A percentile compares a stretch with the other conserved stretches of the same genome.
Evolutionary conservation across 2,113 vertebrate genomes (phyloP).

Genomic region (Cheilinus undulatus): DNA sequence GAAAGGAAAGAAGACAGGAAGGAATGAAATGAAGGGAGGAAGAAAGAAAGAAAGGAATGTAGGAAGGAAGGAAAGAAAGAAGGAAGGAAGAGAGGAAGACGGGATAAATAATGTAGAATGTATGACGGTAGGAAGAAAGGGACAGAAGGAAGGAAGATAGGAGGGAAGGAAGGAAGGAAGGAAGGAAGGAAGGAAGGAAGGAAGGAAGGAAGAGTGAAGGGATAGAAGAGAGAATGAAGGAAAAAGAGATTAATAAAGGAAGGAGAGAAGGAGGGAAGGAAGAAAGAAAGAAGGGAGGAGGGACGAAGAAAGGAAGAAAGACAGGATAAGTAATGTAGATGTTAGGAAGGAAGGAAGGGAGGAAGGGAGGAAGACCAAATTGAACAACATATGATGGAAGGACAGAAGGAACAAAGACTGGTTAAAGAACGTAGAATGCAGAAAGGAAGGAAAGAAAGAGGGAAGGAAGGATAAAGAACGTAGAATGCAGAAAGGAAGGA

Average conservation of each 20-base stretch:
- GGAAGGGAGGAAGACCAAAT: no score
- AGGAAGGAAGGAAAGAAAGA: slow-evolving; percentile 6
- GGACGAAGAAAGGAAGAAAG: no score
- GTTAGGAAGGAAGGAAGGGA: no score
- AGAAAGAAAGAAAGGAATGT: not conserved
- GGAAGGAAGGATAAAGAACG: no score
- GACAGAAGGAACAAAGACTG: no score
- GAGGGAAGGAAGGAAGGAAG: no score
- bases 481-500: no score
- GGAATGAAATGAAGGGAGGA: slow-evolving; percentile 2
- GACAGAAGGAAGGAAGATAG: slow-evolving; percentile 3
- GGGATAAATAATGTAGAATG: not conserved
- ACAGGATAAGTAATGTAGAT: no score
- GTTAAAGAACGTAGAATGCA: no score
- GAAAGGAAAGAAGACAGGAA: slow-evolving; percentile 4
- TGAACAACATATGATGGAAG: no score
- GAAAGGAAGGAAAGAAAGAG: no score
- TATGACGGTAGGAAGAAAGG: slow-evolving; percentile 17
- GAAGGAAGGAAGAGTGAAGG: slow-evolving; percentile 3
- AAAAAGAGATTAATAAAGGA: not conserved
- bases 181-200: no score
- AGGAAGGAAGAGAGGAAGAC: slow-evolving; percentile 2
- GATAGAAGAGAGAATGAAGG: slow-evolving; percentile 28
- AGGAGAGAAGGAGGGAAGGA: slow-evolving; percentile 31
- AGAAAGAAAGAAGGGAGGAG: slow-evolving; percentile 30